phyloP scores from a whole-genome alignment of 2,888 invertebrate species.

The Hofmannophila pseudospretella region DNA sequence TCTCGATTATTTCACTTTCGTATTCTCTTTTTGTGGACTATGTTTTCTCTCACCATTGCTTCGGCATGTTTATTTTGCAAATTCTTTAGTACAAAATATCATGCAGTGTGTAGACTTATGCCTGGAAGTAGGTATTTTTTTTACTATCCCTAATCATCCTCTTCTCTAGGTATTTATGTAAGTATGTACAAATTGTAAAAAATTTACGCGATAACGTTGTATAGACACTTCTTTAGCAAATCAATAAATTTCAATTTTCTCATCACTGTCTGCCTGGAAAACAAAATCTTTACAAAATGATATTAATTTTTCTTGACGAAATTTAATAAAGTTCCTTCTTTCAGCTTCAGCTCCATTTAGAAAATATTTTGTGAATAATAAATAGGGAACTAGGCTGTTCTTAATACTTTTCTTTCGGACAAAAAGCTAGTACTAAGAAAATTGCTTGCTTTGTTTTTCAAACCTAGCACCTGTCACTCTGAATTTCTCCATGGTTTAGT shows the following conservation, averaged over 20 bases:
- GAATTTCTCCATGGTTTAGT: too few species aligned
- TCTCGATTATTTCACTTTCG: not conserved
- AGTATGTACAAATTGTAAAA: too few species aligned
- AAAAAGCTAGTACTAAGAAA: constrained; percentile 16
- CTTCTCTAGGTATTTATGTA: too few species aligned
- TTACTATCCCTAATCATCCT: too few species aligned
- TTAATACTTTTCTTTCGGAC: constrained; percentile 8
- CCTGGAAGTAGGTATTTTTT: too few species aligned
- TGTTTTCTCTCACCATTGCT: too few species aligned
- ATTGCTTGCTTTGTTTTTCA: constrained; percentile 16
- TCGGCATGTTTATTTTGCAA: too few species aligned
- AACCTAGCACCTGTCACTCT: constrained; percentile 14
- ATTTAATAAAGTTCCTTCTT: constrained; percentile 17
- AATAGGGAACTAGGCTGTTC: constrained; percentile 16
- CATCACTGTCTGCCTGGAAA: not conserved
- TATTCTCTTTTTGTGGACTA: constrained; percentile 10
- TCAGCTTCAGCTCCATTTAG: constrained; percentile 11
- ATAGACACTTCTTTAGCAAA: too few species aligned
- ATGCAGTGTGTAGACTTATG: too few species aligned
- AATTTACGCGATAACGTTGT: too few species aligned
- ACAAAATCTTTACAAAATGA: constrained; percentile 2
- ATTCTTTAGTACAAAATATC: too few species aligned
- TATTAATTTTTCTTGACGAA: constrained; percentile 20
- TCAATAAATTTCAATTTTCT: not conserved
- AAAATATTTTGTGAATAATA: constrained; percentile 28